phyloP scores from a whole-genome alignment of 2,113 vertebrate genomes.

The Regulus satrapa region DNA sequence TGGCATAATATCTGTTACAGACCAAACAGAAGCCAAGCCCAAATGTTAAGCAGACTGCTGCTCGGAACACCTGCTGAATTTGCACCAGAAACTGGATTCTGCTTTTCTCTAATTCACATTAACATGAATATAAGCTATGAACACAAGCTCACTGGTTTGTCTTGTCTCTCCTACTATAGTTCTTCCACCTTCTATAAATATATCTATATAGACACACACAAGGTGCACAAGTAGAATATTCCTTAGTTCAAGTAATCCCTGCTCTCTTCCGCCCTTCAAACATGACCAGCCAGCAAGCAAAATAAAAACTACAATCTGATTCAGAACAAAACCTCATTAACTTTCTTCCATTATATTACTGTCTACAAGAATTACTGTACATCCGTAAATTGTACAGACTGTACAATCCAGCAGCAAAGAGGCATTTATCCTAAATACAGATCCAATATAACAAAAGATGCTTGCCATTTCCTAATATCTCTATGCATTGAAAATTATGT shows the following conservation, averaged over 20 bases:
- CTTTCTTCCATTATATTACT: not conserved
- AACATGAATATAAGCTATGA: not conserved
- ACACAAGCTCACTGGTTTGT: not conserved
- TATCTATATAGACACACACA: not conserved
- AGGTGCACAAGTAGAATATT: not conserved
- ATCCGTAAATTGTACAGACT: not conserved
- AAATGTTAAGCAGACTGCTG: not conserved
- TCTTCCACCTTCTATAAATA: not conserved
- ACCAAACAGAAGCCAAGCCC: not conserved
- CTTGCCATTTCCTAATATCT: not conserved
- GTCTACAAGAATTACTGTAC: not conserved
- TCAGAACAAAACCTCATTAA: not conserved
- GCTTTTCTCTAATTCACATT: not conserved
- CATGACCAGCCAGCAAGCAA: not conserved
- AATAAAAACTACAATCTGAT: not conserved
- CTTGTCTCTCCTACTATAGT: not conserved
- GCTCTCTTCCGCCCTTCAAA: not conserved
- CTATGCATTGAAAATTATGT: not conserved
- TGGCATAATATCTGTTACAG: not conserved
- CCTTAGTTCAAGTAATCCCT: not conserved
- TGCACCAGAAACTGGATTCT: not conserved
- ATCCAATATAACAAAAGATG: not conserved
- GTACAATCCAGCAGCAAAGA: not conserved
- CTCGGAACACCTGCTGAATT: not conserved
- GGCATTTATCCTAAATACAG: not conserved